Evolutionary conservation across 2,888 invertebrate genomes (phyloP), one percentile per base, ranked within the genome.

Genomic region (Calameuta pallipes): DNA sequence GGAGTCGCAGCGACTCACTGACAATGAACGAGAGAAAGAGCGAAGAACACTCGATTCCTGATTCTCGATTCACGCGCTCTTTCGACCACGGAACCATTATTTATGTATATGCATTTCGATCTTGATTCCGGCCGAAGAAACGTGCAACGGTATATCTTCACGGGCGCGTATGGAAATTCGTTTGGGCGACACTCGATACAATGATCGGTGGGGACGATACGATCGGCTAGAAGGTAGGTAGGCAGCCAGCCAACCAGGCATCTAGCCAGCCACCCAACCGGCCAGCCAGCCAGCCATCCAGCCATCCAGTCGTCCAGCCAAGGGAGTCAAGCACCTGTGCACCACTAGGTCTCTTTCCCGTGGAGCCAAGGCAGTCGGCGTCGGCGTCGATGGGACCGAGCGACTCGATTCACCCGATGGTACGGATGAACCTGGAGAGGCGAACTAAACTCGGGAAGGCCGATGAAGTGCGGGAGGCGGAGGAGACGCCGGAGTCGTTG

Each of bases 141-240:
- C 69, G 71, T 70, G 71, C 75, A 75, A 75, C 77, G 71, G 76
- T 68, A 73, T 77, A 78, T 78, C 76, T 78, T 70, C 70, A 37
- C 33, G 83, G 84, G 82, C 88, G 87, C 84, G 89, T 90, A 91
- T 91, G 90, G 90, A 90, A 91, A 91, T 91, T 86, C 87, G 88
- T 88, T 85, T 83, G 86, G 86, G 84, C 85, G 85, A 85, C 86
- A 85, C 84, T 87, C 89, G 87, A 89, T 87, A 88, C 70, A 89
- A 88, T 89, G 90, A 90, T 91, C 90, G 87, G 88, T 88, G 87
- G 87, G 77, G 33, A 76, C 89, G 90, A 90, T 90, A 90, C 85
- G 85, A 89, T 88, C 88, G 83, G 82, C 81, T 83, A 70, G 70
- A 41, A 41, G 41, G 41, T 41, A 41, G 41, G 41, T 41, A 41